Evolutionary conservation across 2,888 invertebrate genomes (phyloP).

Genomic region (Calliopum simillimum): DNA sequence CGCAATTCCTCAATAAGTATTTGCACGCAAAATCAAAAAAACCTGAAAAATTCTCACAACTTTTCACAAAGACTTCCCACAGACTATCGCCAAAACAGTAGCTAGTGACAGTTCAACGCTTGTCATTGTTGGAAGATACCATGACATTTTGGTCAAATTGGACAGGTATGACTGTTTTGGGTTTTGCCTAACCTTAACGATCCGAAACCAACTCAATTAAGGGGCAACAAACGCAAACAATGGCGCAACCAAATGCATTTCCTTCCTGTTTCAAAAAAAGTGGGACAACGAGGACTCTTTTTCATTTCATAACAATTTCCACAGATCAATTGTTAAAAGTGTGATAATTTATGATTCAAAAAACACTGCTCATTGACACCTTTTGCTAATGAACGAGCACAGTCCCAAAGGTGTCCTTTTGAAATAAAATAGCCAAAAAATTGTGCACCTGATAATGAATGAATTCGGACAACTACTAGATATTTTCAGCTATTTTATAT

Average conservation of each 20-base stretch:
- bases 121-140: not conserved
- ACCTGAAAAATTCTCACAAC: not conserved
- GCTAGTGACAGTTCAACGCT: slow-evolving; percentile 2
- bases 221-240: not conserved
- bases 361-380: slow-evolving; percentile 1
- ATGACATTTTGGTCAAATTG: not conserved
- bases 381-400: not conserved
- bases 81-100: slow-evolving; percentile 16
- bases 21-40: slow-evolving; percentile 9
- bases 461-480: not conserved
- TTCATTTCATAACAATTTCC: not conserved
- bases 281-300: not conserved
- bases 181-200: not conserved
- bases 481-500: not conserved
- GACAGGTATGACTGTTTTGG: slow-evolving; percentile 21
- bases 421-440: not conserved
- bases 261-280: slow-evolving; percentile 13
- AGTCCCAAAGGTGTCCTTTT: not conserved
- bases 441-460: slow-evolving; percentile 27
- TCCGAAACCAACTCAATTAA: slow-evolving; percentile 12
- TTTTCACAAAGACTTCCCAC: slow-evolving; percentile 5
- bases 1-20: not conserved
- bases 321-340: slow-evolving; percentile 1
- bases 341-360: slow-evolving; percentile 27
- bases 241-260: not conserved